Evolutionary conservation across 2,797 vertebrate genomes (phyloP).

Genomic region (Anisognathus igniventris): DNA sequence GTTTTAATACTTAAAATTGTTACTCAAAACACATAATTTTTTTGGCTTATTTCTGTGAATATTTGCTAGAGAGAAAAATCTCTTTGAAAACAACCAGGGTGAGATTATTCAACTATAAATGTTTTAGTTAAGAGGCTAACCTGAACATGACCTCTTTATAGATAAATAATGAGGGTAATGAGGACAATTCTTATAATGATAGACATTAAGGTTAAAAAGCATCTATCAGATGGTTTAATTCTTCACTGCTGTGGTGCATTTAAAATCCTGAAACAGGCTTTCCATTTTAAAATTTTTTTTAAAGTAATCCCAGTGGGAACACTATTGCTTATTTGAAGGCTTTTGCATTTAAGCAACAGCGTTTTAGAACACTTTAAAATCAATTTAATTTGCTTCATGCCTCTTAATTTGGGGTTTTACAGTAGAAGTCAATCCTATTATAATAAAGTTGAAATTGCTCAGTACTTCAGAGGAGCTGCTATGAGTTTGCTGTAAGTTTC

Average conservation of each 20-base stretch:
- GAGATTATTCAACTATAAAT: background rate
- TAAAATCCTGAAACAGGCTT: background rate
- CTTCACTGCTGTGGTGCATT: background rate
- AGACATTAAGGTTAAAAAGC: background rate
- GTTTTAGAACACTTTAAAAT: background rate
- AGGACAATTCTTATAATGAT: background rate
- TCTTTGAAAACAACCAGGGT: background rate
- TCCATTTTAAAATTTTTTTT: background rate
- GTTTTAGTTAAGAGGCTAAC: background rate
- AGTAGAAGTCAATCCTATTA: background rate
- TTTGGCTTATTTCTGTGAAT: background rate
- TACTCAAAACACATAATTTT: background rate
- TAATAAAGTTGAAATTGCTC: background rate
- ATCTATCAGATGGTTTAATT: background rate
- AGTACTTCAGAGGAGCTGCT: background rate
- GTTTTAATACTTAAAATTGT: background rate
- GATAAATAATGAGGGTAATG: background rate
- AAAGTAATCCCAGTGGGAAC: background rate
- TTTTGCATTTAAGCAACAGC: background rate
- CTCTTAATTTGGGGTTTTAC: background rate
- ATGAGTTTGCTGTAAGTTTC: background rate
- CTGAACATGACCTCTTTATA: background rate
- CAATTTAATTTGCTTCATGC: background rate
- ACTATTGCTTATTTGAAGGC: background rate
- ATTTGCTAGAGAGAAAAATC: background rate